Evolutionary conservation across 2,888 invertebrate species (phyloP).

Genomic region (Octonoba sinensis): DNA sequence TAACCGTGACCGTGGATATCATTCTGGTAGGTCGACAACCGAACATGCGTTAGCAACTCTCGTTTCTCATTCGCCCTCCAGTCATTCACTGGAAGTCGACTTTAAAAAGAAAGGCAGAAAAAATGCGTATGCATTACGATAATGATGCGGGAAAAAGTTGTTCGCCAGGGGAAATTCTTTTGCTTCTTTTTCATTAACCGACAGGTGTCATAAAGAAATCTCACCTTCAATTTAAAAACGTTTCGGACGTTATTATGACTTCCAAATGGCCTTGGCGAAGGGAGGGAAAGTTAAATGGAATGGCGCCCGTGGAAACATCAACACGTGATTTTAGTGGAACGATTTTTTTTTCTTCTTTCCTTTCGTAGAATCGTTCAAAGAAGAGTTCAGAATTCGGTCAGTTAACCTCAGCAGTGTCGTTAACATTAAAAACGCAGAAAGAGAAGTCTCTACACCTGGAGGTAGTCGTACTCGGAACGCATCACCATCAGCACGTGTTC

Average conservation of each 20-base stretch:
- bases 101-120: constrained; percentile 3
- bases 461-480: no score
- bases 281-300: background rate
- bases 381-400: constrained; percentile 28
- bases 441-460: no score
- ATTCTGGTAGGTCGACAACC: constrained; percentile 44
- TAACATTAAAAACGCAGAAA: no score
- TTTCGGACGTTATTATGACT: constrained; percentile 34
- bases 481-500: no score
- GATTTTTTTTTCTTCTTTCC: no score
- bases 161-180: constrained; percentile 11
- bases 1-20: constrained; percentile 48
- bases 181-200: constrained; percentile 15
- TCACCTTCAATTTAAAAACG: constrained; percentile 39
- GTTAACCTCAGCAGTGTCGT: constrained; percentile 38
- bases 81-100: background rate
- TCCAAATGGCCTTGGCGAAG: constrained; percentile 46
- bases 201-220: background rate
- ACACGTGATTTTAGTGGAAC: no score
- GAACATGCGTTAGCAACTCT: constrained; percentile 23
- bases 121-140: constrained; percentile 12
- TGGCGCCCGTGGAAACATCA: no score
- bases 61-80: constrained; percentile 5
- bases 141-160: constrained; percentile 34
- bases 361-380: no score